Base-by-base conservation (phyloP, 2,888 invertebrate genomes). In the Caradrina clavipalpis region DNA sequence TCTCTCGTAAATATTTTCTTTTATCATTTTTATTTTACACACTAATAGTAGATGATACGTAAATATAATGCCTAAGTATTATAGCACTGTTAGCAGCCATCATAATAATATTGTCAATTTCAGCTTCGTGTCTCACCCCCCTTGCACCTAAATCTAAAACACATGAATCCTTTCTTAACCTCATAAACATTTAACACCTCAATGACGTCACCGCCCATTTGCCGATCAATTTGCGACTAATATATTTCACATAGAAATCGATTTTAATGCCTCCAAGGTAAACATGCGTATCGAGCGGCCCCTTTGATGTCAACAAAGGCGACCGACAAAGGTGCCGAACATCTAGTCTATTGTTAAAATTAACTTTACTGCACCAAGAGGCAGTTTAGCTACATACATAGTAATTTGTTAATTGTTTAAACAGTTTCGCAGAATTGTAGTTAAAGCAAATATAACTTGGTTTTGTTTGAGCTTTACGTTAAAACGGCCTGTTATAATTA, bases 251-350 rank as follows among this genome's bases (percentile, higher is more conserved):
- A 82, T 87, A 84, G 84, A 90, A 91, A 93, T 90, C 86, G 88
- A 91, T 91, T 90, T 91, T 88, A 91, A 91, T 91, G 89, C 83
- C 81, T 82, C 76, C 77, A 88, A 89, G 83, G 86, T 86, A 90
- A 91, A 91, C 81, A 90, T 81, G 90, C 90, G 90, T 93, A 91
- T 90, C 89, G 86, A 87, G 87, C 94, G 93, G 93, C 84, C 62
- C 88, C 90, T 95, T 94, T 95, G 90, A 91, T 81, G 86, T 86
- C 86, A 84, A 91, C 91, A 94, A 93, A 93, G 88, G 85, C 73
- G 70, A 79, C 93, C 94, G 94, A 93, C 95, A 94, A 94, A 94
- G 90, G 89, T 73, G 78, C 91, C 93, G 92, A 90, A 84, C 76
- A 73, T 78, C 77, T 67, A 69, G 74, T 69, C 88, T 87, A 88